A percentile compares a stretch with the other conserved stretches of the same genome.
Evolutionary conservation across 2,888 invertebrate species (phyloP).

Genomic region (Drosophila demipolita): DNA sequence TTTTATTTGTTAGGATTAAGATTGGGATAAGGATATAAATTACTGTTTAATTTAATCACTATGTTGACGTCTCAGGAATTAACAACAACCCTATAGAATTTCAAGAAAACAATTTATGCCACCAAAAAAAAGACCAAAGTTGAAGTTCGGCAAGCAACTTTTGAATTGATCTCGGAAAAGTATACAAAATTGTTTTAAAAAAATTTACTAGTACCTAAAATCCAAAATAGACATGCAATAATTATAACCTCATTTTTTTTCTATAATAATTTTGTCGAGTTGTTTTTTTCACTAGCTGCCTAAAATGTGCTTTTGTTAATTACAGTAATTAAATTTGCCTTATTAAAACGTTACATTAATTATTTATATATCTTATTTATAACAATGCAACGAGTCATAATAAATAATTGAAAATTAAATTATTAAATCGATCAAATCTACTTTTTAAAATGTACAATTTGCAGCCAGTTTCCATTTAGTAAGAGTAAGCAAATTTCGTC

Average conservation of each 20-base stretch:
- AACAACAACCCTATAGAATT: not conserved
- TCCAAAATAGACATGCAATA: too few relatives aligned
- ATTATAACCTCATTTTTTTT: not conserved
- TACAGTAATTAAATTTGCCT: too few relatives aligned
- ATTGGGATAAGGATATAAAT: too few relatives aligned
- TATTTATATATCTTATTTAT: too few relatives aligned
- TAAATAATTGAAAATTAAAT: not conserved
- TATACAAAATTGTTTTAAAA: not conserved
- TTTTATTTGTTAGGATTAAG: not conserved
- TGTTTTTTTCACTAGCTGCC: too few relatives aligned
- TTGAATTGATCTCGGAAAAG: not conserved
- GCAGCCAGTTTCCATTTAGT: not conserved
- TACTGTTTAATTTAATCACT: too few relatives aligned
- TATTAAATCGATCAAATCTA: not conserved
- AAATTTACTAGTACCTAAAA: too few relatives aligned
- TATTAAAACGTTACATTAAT: too few relatives aligned
- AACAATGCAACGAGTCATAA: not conserved
- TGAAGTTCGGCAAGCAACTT: not conserved
- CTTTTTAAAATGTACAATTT: not conserved
- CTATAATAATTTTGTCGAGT: not conserved
- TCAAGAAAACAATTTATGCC: not conserved
- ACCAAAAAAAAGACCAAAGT: not conserved
- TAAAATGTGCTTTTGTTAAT: too few relatives aligned
- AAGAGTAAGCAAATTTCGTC: constrained; percentile 21
- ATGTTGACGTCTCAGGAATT: not conserved